Conservation (phyloP, 2,797 vertebrate genomes). For the Luscinia megarhynchos region DNA sequence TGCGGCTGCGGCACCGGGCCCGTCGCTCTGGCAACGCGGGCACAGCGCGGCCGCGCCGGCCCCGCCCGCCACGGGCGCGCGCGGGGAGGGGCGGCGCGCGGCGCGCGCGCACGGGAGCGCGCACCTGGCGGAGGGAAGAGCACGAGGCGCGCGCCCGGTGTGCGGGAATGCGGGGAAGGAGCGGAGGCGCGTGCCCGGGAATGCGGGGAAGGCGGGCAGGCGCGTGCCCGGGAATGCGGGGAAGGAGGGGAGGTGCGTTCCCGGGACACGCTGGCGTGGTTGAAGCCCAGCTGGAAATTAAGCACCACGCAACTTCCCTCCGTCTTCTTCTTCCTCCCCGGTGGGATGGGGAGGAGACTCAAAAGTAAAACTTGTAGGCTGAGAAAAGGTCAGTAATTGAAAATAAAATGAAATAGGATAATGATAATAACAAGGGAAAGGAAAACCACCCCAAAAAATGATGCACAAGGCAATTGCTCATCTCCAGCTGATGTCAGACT, state of each 20-base stretch:
- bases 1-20: conserved; percentile 18
- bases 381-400: neutral
- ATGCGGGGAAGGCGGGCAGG: too few species aligned
- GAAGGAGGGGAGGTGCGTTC: too few species aligned
- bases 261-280: neutral
- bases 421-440: neutral
- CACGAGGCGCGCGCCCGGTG: too few species aligned
- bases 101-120: neutral
- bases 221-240: too few species aligned
- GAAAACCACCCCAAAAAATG: neutral
- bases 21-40: neutral
- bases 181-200: too few species aligned
- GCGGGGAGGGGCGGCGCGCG: neutral
- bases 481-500: neutral
- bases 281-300: neutral
- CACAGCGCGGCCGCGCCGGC: neutral
- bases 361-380: neutral
- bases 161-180: too few species aligned
- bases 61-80: neutral
- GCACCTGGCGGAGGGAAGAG: neutral
- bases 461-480: neutral
- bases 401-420: neutral
- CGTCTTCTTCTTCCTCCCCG: neutral
- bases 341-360: neutral
- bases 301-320: accelerated